These are phyloP conservation scores for fruit fly (Drosophila melanogaster) DNA, from an alignment of 1,140 invertebrate species.

Conservation along the genomic window Release_6_plus_ISO1_MT NT_033777.3:24991001-24991500, in stretches of 20 bases:
- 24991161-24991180: slow-evolving; percentile 30
- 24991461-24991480: slow-evolving; percentile 23
- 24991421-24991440: slow-evolving; percentile 27
- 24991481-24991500: slow-evolving; percentile 27
- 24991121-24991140: slow-evolving; percentile 9
- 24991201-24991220: neutral
- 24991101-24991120: slow-evolving; percentile 58
- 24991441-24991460: neutral
- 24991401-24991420: slow-evolving; percentile 29
- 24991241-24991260: slow-evolving; percentile 69
- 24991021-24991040: slow-evolving; percentile 50
- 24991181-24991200: slow-evolving; percentile 49
- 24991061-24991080: slow-evolving; percentile 68
- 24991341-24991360: slow-evolving; percentile 40
- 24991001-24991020: slow-evolving; percentile 20
- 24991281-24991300: slow-evolving; percentile 43
- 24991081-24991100: slow-evolving; percentile 50
- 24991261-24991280: slow-evolving; percentile 79
- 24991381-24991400: slow-evolving; percentile 49
- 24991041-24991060: slow-evolving; percentile 75
- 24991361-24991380: slow-evolving; percentile 37
- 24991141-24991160: neutral
- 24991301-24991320: slow-evolving; percentile 53
- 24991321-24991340: slow-evolving; percentile 39
- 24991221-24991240: slow-evolving; percentile 37